Percentiles rank a stretch among this genome's conserved stretches.
Evolutionary conservation across 2,113 vertebrate species (phyloP).

Genomic region (Corvus hawaiiensis): DNA sequence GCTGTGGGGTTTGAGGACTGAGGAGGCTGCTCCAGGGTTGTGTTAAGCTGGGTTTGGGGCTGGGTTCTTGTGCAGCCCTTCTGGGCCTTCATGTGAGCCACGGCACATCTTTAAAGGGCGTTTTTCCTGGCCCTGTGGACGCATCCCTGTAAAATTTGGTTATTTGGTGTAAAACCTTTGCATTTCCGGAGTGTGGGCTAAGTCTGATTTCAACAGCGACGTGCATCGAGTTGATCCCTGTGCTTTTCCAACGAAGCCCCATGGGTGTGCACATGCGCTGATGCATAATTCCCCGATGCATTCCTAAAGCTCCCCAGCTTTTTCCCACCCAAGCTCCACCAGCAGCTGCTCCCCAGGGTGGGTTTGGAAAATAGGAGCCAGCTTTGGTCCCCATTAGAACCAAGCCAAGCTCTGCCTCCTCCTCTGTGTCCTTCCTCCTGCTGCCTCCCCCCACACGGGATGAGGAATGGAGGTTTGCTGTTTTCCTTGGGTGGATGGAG

Average conservation of each 20-base stretch:
- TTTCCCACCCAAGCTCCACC: not conserved
- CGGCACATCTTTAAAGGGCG: not conserved
- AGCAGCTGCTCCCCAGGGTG: not conserved
- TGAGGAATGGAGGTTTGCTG: not conserved
- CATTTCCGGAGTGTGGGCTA: not conserved
- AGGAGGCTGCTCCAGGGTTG: not conserved
- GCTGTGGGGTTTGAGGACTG: not conserved
- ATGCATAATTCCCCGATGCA: not conserved
- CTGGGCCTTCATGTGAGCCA: not conserved
- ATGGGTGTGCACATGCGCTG: not conserved
- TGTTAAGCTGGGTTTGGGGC: not conserved
- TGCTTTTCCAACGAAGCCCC: not conserved
- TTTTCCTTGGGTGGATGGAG: not conserved
- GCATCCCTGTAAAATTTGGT: not conserved
- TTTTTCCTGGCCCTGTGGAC: not conserved
- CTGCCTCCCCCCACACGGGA: not conserved
- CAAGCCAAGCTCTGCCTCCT: not conserved
- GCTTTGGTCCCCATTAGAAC: not conserved
- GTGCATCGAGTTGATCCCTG: not conserved
- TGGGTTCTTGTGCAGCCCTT: not conserved
- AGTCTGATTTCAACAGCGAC: fast-evolving
- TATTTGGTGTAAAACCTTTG: not conserved
- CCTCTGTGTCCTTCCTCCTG: not conserved
- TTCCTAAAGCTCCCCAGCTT: not conserved
- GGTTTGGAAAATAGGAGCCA: not conserved